These are phyloP conservation scores for Pachydiplax longipennis DNA, from an alignment of 2,888 invertebrate genomes.

Conservation along the genomic window DNA sequence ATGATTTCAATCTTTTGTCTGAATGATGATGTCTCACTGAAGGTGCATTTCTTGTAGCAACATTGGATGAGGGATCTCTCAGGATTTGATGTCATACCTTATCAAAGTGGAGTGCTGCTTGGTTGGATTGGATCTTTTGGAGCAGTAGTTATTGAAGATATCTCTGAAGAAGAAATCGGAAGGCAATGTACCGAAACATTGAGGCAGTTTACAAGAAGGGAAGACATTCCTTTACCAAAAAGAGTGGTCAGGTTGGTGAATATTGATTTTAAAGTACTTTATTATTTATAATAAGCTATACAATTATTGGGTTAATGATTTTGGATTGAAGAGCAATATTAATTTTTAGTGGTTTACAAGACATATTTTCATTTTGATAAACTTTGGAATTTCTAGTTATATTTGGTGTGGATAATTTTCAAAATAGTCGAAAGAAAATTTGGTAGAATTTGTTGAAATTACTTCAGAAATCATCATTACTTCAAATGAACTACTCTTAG, in stretches of 20 bases:
- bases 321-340: no score
- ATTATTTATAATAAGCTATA: slow-evolving; percentile 37
- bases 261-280: slow-evolving; percentile 40
- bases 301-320: not conserved
- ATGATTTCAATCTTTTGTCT: no score
- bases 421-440: no score
- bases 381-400: no score
- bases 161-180: slow-evolving; percentile 63
- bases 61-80: slow-evolving; percentile 68
- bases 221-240: slow-evolving; percentile 62
- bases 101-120: slow-evolving; percentile 62
- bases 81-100: slow-evolving; percentile 70
- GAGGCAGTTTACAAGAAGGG: slow-evolving; percentile 61
- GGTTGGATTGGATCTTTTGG: slow-evolving; percentile 73
- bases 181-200: slow-evolving; percentile 64
- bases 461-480: no score
- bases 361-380: no score
- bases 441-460: no score
- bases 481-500: no score
- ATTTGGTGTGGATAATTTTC: no score
- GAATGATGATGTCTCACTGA: not conserved
- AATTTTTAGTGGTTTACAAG: no score
- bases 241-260: slow-evolving; percentile 60
- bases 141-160: slow-evolving; percentile 65
- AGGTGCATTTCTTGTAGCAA: not conserved